phyloP scores from a whole-genome alignment of 2,113 vertebrate genomes.

The Cyanistes caeruleus region DNA sequence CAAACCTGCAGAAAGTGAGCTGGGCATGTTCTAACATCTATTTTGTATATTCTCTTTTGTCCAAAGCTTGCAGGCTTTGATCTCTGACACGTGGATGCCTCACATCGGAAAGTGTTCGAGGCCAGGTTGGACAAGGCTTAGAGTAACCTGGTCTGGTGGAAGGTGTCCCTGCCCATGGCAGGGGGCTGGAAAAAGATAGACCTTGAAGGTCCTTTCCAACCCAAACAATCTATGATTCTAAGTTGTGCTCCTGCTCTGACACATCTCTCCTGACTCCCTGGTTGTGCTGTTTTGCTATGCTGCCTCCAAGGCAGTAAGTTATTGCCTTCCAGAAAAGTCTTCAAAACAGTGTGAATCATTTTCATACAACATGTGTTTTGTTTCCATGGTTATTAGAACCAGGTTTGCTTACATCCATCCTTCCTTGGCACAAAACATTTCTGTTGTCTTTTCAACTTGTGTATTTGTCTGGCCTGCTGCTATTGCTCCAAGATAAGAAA shows the following conservation, averaged over 20 bases:
- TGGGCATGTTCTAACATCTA: background rate
- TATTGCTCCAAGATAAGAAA: slow-evolving; percentile 6
- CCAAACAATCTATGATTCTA: background rate
- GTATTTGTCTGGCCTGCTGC: background rate
- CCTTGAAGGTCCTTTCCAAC: background rate
- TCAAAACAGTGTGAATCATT: slow-evolving; percentile 39
- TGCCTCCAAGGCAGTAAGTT: background rate
- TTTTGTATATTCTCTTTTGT: background rate
- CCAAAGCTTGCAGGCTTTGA: background rate
- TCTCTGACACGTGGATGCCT: background rate
- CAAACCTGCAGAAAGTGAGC: background rate
- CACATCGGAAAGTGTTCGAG: background rate
- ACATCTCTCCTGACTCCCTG: background rate
- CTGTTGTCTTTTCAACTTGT: background rate
- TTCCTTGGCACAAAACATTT: background rate
- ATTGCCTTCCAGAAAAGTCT: slow-evolving; percentile 30
- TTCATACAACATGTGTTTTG: fast-evolving
- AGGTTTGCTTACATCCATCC: background rate
- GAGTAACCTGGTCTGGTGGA: background rate
- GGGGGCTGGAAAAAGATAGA: background rate
- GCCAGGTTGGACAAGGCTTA: background rate
- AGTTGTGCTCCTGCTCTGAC: background rate
- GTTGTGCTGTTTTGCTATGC: background rate
- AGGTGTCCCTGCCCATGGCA: background rate
- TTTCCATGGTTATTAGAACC: slow-evolving; percentile 50